Evolutionary conservation across 2,888 invertebrate genomes (phyloP), one percentile per base, ranked within the genome.

Genomic region (Patella ulyssiponensis): DNA sequence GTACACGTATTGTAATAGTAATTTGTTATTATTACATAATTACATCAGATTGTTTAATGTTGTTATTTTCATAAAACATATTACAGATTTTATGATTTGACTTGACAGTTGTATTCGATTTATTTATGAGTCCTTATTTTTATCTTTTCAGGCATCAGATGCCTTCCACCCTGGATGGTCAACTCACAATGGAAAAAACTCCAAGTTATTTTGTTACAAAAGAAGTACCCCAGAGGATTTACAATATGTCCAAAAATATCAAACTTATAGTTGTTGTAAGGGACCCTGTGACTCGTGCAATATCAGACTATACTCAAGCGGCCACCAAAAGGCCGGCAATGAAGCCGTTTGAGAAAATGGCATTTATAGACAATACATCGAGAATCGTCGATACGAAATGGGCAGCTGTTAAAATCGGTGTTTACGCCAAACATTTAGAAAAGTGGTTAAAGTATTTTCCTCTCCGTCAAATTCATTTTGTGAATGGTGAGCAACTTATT

Each of bases 181-280:
- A 97, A 91, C 94, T 97, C 78, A 97, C 97, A 14, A 96, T 97
- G 94, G 97, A 97, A 91, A 97, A 97, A 91, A 96, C 97, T 0
- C 97, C 97, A 0, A 96, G 96, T 71, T 97, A 97, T 90, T 97
- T 97, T 93, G 95, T 97, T 77, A 96, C 96, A 3, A 94, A 94
- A 82, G 96, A 96, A 79, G 97, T 95, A 3, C 96, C 97, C 0
- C 93, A 94, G 80, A 93, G 96, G 71, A 95, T 97, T 9, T 94
- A 95, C 86, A 94, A 95, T 81, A 96, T 97, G 96, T 96, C 96
- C 90, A 95, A 95, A 0, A 93, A 94, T 73, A 95, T 95, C 73
- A 96, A 95, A 89, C 92, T 97, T 52, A 92, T 97, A 69, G 94
- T 97, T 0, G 97, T 97, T 0, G 96, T 97, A 14, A 93, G 97